These are phyloP conservation scores for Dynastes grantii DNA, from an alignment of 2,888 invertebrate species.

Conservation along the genomic window DNA sequence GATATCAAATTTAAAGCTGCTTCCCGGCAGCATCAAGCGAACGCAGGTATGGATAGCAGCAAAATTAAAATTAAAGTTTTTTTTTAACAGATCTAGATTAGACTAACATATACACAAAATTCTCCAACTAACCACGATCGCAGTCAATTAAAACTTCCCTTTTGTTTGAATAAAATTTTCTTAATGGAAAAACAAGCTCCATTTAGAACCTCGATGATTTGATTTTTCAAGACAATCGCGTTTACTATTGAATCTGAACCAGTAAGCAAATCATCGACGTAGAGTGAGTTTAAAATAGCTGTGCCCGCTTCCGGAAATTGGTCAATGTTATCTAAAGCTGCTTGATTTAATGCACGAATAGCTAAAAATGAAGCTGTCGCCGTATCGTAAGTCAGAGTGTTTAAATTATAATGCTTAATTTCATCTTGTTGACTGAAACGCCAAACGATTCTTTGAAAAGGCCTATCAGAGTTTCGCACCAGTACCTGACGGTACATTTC, in stretches of 20 bases:
- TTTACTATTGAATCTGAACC: background rate
- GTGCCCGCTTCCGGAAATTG: background rate
- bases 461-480: background rate
- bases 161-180: background rate
- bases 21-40: too few relatives aligned
- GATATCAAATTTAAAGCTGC: too few relatives aligned
- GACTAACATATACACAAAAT: too few relatives aligned
- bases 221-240: background rate
- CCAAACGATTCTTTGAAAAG: conserved; percentile 2
- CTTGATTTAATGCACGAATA: background rate
- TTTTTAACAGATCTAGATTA: too few relatives aligned
- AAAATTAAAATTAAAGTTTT: too few relatives aligned
- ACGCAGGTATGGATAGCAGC: too few relatives aligned
- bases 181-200: conserved; percentile 9
- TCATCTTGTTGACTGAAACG: background rate
- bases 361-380: background rate
- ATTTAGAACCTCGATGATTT: background rate
- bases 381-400: background rate
- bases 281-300: conserved; percentile 7
- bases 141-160: background rate
- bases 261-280: conserved; percentile 29
- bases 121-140: background rate
- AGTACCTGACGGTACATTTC: conserved; percentile 59
- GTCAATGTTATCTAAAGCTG: background rate
- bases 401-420: background rate